These are phyloP conservation scores for Zaprionus vittiger DNA, from an alignment of 1,140 invertebrate genomes.

Conservation along the genomic window DNA sequence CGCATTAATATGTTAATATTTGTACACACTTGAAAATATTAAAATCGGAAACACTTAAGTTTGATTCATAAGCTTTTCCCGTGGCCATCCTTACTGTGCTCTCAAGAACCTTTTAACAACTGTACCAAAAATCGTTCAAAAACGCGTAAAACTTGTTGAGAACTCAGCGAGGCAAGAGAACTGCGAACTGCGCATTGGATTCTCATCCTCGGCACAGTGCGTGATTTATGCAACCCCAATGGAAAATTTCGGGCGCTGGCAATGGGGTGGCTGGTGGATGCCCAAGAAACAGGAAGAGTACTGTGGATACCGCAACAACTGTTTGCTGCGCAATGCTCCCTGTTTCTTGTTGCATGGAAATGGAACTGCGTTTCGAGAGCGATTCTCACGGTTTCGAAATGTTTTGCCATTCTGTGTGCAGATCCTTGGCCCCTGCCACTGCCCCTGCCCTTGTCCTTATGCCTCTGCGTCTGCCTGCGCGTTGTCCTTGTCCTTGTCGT, in stretches of 20 bases:
- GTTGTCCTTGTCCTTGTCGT: conserved; percentile 56
- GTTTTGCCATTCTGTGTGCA: conserved; percentile 37
- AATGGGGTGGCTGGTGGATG: conserved; percentile 62
- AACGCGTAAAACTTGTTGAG: conserved; percentile 72
- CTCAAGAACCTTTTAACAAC: conserved; percentile 33
- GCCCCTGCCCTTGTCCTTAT: conserved; percentile 35
- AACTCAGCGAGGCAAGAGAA: conserved; percentile 57
- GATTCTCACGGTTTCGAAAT: conserved; percentile 43
- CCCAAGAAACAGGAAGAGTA: background rate
- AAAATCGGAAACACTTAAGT: background rate
- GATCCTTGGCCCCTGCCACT: conserved; percentile 39
- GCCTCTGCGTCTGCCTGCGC: conserved; percentile 32
- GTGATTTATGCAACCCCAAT: conserved; percentile 76
- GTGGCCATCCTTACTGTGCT: background rate
- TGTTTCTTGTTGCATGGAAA: conserved; percentile 6
- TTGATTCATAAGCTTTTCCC: background rate
- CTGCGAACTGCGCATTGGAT: conserved; percentile 57
- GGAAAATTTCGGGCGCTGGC: conserved; percentile 30
- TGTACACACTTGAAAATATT: background rate
- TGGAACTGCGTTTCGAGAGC: conserved; percentile 31
- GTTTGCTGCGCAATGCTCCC: conserved; percentile 10
- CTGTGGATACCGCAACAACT: conserved; percentile 26
- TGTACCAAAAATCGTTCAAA: conserved; percentile 68
- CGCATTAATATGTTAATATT: background rate
- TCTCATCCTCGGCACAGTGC: conserved; percentile 31